Evolutionary conservation across 2,113 vertebrate genomes (phyloP), one percentile per base, ranked within the genome.

Genomic region (Bujurquina vittata): DNA sequence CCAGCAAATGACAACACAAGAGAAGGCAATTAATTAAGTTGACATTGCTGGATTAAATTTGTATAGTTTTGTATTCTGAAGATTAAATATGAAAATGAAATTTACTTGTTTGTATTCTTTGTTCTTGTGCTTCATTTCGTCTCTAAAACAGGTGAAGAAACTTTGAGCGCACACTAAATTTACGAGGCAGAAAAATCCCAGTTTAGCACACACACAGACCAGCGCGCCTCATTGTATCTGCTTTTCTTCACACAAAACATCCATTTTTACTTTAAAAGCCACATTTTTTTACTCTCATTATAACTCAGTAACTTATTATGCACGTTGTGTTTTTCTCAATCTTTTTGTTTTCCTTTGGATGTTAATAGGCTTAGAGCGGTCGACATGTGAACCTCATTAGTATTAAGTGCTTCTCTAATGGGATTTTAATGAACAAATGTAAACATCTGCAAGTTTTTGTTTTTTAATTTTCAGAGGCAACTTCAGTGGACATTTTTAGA

Each of bases 11-110:
- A 72, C 23, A 72, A 72, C n/a, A 12, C 31, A 52, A 9, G 26
- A n/a, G 10, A 26, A 57, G 9, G 4, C 23, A 11, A 57, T 23
- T 5, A 72, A 20, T 26, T 33, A 10, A 72, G 46, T 33, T 54
- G 54, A 54, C 54, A 0, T 72, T 54, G 26, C 46, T 54, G 43
- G 10, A 54, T 72, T 54, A 1, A 54, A 72, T 54, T 14, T 72
- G 52, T 72, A 31, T 52, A 72, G 65, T 72, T 72, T 72, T 72
- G 67, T 72, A 72, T 72, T 72, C 67, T 72, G 46, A 72, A 54
- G 46, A 54, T 72, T 72, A 72, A 72, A n/a, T 54, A 33, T 54
- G 26, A 72, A 72, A 33, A 72, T 54, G 6, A 54, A 72, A 0
- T 54, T 14, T 1, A 14, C 46, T 3, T 11, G 1, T n/a, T 10